Evolutionary conservation across 2,113 vertebrate species (phyloP).

Genomic region (Gadus macrocephalus): DNA sequence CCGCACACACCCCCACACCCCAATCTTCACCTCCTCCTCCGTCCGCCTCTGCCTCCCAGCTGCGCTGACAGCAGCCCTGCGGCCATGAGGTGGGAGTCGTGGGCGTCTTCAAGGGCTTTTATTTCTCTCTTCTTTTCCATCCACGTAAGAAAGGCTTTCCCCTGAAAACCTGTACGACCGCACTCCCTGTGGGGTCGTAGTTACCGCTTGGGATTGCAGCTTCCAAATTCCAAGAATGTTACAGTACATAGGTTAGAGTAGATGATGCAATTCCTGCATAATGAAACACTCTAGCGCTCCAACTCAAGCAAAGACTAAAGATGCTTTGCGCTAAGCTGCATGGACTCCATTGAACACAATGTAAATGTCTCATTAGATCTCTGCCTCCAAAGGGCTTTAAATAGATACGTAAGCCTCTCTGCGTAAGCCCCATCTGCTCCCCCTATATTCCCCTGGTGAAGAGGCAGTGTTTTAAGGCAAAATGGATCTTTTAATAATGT

Average conservation of each 20-base stretch:
- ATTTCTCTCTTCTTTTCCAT: too few species aligned
- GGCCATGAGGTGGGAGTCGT: too few species aligned
- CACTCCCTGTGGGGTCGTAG: too few species aligned
- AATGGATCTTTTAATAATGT: conserved; percentile 77
- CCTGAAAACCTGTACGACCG: too few species aligned
- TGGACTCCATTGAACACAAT: conserved; percentile 50
- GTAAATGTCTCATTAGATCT: conserved; percentile 67
- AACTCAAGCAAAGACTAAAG: too few species aligned
- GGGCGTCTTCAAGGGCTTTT: too few species aligned
- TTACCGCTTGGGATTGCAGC: too few species aligned
- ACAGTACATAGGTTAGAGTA: neutral
- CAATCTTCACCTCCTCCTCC: too few species aligned
- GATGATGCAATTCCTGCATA: neutral
- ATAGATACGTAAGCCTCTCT: conserved; percentile 65
- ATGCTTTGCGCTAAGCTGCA: conserved; percentile 28
- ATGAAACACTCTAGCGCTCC: too few species aligned
- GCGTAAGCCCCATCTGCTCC: conserved; percentile 64
- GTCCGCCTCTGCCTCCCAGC: too few species aligned
- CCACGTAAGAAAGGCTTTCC: too few species aligned
- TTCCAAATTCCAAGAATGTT: neutral
- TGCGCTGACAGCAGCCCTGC: too few species aligned
- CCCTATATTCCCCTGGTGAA: conserved; percentile 44
- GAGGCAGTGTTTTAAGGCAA: conserved; percentile 68
- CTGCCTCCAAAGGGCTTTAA: conserved; percentile 66
- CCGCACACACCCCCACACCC: conserved; percentile 27